These are phyloP conservation scores for Notolabrus celidotus DNA, from an alignment of 2,797 vertebrate genomes.

Conservation along the genomic window DNA sequence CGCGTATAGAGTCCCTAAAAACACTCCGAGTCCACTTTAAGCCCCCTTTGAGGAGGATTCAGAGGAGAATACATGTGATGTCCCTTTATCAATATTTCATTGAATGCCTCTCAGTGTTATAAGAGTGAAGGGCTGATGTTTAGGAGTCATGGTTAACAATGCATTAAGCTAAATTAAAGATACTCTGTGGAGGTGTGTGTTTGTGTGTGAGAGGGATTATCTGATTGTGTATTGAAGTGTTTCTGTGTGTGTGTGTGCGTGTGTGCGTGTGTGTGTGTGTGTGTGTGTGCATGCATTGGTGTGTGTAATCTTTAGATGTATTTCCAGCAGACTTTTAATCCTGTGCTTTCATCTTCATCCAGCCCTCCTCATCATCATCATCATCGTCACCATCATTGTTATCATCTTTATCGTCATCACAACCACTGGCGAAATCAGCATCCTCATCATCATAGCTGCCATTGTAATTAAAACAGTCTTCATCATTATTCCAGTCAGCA, in stretches of 20 bases:
- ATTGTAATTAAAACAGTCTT: slow-evolving; percentile 5
- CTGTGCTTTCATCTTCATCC: slow-evolving; percentile 7
- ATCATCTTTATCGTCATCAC: slow-evolving; percentile 8
- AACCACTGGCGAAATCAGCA: not conserved
- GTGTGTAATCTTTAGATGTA: not conserved
- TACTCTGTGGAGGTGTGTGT: not conserved
- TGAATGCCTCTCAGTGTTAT: not conserved
- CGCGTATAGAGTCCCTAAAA: slow-evolving; percentile 49
- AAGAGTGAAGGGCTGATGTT: not conserved
- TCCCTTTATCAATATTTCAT: slow-evolving; percentile 1
- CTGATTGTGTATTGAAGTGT: not conserved
- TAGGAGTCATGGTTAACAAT: not conserved
- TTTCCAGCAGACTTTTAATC: slow-evolving; percentile 11
- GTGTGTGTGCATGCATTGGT: not conserved
- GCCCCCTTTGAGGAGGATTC: slow-evolving; percentile 39
- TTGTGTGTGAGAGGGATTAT: not conserved
- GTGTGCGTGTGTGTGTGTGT: not conserved
- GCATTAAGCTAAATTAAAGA: not conserved
- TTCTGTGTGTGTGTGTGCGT: not conserved
- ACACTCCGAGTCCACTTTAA: slow-evolving; percentile 25
- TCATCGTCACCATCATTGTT: not conserved
- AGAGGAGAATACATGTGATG: slow-evolving; percentile 18
- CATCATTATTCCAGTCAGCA: slow-evolving; percentile 19
- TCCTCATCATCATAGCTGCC: slow-evolving; percentile 1
- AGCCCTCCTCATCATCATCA: not conserved